Evolutionary conservation across 1,140 invertebrate genomes (phyloP).

Genomic region (Cyrtorhinus lividipennis): DNA sequence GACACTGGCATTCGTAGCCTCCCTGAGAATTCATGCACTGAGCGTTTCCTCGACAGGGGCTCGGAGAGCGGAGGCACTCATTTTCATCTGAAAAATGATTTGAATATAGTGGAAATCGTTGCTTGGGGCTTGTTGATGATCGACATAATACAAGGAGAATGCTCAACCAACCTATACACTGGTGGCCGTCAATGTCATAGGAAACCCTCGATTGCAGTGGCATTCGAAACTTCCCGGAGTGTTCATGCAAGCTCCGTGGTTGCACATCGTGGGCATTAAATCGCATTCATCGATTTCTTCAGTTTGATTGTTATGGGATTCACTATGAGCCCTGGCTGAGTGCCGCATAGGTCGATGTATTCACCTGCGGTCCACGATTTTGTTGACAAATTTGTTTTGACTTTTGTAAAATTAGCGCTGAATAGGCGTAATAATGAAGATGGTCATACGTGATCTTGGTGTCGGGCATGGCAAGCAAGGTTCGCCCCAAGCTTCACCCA

Average conservation of each 20-base stretch:
- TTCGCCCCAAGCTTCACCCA: conserved; percentile 71
- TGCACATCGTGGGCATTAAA: conserved; percentile 69
- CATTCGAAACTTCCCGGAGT: conserved; percentile 61
- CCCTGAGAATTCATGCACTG: conserved; percentile 60
- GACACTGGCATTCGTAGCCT: conserved; percentile 54
- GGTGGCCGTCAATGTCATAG: conserved; percentile 59
- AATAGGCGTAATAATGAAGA: too few relatives aligned
- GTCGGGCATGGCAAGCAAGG: conserved; percentile 65
- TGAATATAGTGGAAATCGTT: too few relatives aligned
- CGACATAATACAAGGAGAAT: too few relatives aligned
- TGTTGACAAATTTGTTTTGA: background rate
- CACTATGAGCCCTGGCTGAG: conserved; percentile 51
- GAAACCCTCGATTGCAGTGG: conserved; percentile 51
- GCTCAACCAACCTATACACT: conserved; percentile 51
- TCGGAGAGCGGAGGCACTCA: conserved; percentile 43
- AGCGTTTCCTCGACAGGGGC: conserved; percentile 64
- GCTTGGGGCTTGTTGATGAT: too few relatives aligned
- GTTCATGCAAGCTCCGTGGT: conserved; percentile 66
- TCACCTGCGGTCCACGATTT: too few relatives aligned
- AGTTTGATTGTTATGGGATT: conserved; percentile 59
- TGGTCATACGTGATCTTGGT: conserved; percentile 45
- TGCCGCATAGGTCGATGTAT: conserved; percentile 44
- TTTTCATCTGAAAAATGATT: conserved; percentile 56
- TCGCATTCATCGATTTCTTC: conserved; percentile 68
- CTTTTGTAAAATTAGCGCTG: too few relatives aligned